Evolutionary conservation across 2,888 invertebrate genomes (phyloP).

Genomic region (Agrilus cyanescens): DNA sequence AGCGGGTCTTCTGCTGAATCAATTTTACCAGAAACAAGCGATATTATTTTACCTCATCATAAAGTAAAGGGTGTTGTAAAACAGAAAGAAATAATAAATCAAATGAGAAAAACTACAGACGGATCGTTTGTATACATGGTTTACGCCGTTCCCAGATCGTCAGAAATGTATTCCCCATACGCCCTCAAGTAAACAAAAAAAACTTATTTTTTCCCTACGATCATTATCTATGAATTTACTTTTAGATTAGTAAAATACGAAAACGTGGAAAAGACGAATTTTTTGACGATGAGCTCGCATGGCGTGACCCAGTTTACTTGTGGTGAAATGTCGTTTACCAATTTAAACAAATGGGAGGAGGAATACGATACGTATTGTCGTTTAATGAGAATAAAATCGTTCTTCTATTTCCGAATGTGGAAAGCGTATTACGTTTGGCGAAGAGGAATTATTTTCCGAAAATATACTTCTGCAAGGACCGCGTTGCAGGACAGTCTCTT

Average conservation of each 20-base stretch:
- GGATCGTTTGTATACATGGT: slow-evolving; percentile 65
- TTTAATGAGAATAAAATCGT: slow-evolving; percentile 61
- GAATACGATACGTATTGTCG: slow-evolving; percentile 71
- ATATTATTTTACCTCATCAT: slow-evolving; percentile 23
- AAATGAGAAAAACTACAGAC: slow-evolving; percentile 43
- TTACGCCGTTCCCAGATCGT: slow-evolving; percentile 59
- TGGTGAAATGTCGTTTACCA: slow-evolving; percentile 67
- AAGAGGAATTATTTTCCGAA: slow-evolving; percentile 54
- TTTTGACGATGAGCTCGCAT: slow-evolving; percentile 68
- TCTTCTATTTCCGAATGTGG: slow-evolving; percentile 58
- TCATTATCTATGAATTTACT: slow-evolving; percentile 14
- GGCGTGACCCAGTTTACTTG: slow-evolving; percentile 68
- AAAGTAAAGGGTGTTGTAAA: slow-evolving; percentile 29
- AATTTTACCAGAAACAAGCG: neutral
- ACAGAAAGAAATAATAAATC: slow-evolving; percentile 37
- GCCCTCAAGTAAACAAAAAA: slow-evolving; percentile 53
- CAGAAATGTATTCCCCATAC: slow-evolving; percentile 64
- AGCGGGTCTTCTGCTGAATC: no score
- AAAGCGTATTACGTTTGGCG: slow-evolving; percentile 75
- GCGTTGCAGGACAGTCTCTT: slow-evolving; percentile 58
- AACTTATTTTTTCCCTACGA: no score
- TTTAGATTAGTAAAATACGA: slow-evolving; percentile 62
- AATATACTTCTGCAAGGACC: slow-evolving; percentile 47
- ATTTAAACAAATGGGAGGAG: slow-evolving; percentile 66
- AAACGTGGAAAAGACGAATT: slow-evolving; percentile 56